Base-by-base conservation (phyloP, 2,888 invertebrate genomes). In the Pseudoips prasinana region DNA sequence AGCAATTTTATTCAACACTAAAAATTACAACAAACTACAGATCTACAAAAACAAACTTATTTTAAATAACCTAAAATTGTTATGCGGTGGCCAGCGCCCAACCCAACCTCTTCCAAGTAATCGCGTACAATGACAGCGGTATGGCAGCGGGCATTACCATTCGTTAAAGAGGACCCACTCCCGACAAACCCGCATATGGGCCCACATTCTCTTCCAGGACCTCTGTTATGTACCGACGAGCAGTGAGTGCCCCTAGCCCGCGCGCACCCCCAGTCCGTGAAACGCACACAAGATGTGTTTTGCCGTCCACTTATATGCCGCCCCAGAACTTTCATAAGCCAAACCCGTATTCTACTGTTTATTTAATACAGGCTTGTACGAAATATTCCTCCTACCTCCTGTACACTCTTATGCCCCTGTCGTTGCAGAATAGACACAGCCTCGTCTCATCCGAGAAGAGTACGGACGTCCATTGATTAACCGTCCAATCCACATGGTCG, bases 121-220 rank as follows among this genome's bases (percentile, higher is more conserved):
- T 33, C 32, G 17, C 28, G 18, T 10, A 30, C 25, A 25, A 29
- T 25, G 20, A 18, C 7, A 8, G 34, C 44, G n/a, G 40, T 45
- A 26, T 42, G 40, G 36, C 42, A 39, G 22, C 44, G 39, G 32
- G 40, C 49, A 33, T 45, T 43, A 22, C 47, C 45, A 8, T 49
- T 40, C 39, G 47, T 47, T 33, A 33, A 33, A 7, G 8, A 27
- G 33, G 24, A 28, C 24, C 8, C 8, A 22, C 29, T 41, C 10
- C 33, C 29, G 14, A 33, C 10, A 14, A 29, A 22, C 32, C 32
- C 1, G 31, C 17, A 29, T 26, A 26, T 8, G 26, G 24, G 24
- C 24, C 29, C 24, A 25, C 25, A 14, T 24, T 27, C 7, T 18
- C 10, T 10, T 14, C 8, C 22, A 22, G 22, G 22, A 22, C 7